phyloP scores from a whole-genome alignment of 2,888 invertebrate species.

The Drosophila kambysellisi region DNA sequence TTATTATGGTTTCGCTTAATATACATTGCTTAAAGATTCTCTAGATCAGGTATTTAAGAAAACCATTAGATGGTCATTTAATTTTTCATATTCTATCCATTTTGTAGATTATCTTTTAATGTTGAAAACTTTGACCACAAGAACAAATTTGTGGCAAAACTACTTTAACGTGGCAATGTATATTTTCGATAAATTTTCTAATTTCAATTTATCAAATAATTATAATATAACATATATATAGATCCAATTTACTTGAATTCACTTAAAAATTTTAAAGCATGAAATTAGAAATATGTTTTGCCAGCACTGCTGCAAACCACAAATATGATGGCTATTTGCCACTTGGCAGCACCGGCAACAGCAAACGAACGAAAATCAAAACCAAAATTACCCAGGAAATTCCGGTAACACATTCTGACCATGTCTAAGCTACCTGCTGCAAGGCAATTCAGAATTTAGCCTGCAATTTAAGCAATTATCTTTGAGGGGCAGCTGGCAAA shows the following conservation, averaged over 20 bases:
- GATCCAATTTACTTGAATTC: too few species aligned
- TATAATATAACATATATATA: too few species aligned
- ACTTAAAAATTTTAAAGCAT: not conserved
- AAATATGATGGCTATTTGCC: slow-evolving; percentile 65
- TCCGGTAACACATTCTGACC: slow-evolving; percentile 26
- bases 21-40: not conserved
- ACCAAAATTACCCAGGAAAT: slow-evolving; percentile 44
- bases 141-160: too few species aligned
- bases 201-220: not conserved
- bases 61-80: not conserved
- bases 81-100: not conserved
- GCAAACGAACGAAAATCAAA: slow-evolving; percentile 39
- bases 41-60: not conserved
- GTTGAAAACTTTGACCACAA: not conserved
- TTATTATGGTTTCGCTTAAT: not conserved
- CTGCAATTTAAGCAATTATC: slow-evolving; percentile 74
- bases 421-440: slow-evolving; percentile 30
- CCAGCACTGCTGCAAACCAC: slow-evolving; percentile 34
- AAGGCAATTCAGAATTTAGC: slow-evolving; percentile 56
- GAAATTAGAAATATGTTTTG: not conserved
- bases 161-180: too few species aligned
- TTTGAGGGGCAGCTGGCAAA: slow-evolving; percentile 53
- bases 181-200: not conserved
- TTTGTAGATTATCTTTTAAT: not conserved
- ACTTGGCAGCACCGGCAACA: slow-evolving; percentile 40